phyloP scores from a whole-genome alignment of 2,888 invertebrate species.

The Apotomis turbidana region DNA sequence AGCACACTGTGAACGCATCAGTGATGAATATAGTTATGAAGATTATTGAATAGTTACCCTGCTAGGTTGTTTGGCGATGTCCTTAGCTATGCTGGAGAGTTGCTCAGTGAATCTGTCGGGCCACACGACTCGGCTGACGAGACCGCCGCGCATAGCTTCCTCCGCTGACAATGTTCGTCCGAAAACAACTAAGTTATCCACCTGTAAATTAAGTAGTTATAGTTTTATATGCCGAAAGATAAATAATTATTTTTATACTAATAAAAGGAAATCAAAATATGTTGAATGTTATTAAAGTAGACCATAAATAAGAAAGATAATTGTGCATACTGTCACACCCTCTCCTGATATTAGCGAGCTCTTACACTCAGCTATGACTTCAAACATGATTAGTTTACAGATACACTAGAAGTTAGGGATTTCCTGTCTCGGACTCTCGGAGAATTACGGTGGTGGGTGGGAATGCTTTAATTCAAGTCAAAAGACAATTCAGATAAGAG shows the following conservation, averaged over 20 bases:
- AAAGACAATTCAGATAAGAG: no score
- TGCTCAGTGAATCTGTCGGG: slow-evolving; percentile 90
- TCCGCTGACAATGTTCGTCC: slow-evolving; percentile 92
- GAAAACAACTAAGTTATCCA: slow-evolving; percentile 71
- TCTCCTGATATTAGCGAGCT: no score
- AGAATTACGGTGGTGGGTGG: no score
- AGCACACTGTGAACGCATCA: slow-evolving; percentile 79
- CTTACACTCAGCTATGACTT: no score
- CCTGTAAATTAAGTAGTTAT: slow-evolving; percentile 53
- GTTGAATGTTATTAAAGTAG: neutral
- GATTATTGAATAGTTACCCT: slow-evolving; percentile 84
- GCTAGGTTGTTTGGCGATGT: slow-evolving; percentile 88
- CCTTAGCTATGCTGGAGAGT: slow-evolving; percentile 86
- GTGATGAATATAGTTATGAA: slow-evolving; percentile 63
- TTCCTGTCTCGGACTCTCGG: no score
- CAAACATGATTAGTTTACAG: no score
- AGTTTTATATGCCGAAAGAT: neutral
- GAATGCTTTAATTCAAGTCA: no score
- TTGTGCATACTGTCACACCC: no score
- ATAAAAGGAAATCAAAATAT: neutral
- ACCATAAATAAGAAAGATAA: no score
- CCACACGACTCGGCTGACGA: slow-evolving; percentile 92
- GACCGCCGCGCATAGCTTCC: slow-evolving; percentile 90
- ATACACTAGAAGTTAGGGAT: no score
- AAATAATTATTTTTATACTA: neutral